phyloP scores from a whole-genome alignment of 2,113 vertebrate genomes.

The Mystacornis crossleyi region DNA sequence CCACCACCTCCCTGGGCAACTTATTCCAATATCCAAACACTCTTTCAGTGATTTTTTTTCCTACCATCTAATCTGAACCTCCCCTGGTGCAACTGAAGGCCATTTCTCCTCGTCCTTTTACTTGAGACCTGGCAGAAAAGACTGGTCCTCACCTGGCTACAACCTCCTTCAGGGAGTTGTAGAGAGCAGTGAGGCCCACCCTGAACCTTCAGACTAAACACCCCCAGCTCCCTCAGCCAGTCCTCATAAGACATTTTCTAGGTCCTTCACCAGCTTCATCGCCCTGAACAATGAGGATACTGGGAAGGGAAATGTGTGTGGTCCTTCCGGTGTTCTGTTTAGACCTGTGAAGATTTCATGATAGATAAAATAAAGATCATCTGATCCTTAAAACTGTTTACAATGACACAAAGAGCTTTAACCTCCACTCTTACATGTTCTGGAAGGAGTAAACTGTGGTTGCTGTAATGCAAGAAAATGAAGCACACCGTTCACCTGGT shows the following conservation, averaged over 20 bases:
- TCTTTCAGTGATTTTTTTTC: not conserved
- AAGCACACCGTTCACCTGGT: not conserved
- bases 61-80: not conserved
- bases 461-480: not conserved
- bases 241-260: not conserved
- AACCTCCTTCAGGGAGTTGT: not conserved
- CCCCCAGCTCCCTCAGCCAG: not conserved
- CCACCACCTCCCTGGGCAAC: not conserved
- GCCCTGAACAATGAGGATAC: not conserved
- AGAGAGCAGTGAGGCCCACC: not conserved
- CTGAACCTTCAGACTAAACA: not conserved
- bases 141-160: not conserved
- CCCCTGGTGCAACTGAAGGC: not conserved
- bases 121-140: not conserved
- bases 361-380: not conserved
- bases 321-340: not conserved
- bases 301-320: not conserved
- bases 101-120: not conserved
- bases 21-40: not conserved
- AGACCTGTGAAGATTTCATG: not conserved
- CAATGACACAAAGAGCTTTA: not conserved
- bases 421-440: not conserved
- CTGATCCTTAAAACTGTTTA: not conserved
- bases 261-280: not conserved
- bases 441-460: conserved; percentile 5